Conservation (phyloP, 2,797 vertebrate genomes). For the Ctenopoma multispine region DNA sequence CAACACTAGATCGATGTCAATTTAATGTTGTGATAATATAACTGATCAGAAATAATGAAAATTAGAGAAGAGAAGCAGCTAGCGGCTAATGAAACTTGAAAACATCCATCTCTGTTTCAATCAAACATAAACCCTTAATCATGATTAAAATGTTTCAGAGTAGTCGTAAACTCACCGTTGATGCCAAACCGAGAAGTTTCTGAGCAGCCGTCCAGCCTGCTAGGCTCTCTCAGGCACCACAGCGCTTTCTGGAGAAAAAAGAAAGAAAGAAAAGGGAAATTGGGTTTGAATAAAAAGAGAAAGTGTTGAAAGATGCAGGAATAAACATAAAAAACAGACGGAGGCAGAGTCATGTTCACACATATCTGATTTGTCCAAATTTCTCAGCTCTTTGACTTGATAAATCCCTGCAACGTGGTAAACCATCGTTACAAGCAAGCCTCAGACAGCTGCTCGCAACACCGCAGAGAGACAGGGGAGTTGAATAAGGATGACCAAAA, state of each 20-base stretch:
- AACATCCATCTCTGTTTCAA: slow-evolving; percentile 45
- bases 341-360: slow-evolving; percentile 60
- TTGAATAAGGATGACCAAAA: slow-evolving; percentile 50
- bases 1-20: slow-evolving; percentile 47
- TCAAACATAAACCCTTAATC: slow-evolving; percentile 58
- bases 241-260: slow-evolving; percentile 39
- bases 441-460: slow-evolving; percentile 66
- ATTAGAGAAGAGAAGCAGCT: slow-evolving; percentile 38
- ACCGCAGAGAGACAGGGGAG: slow-evolving; percentile 46
- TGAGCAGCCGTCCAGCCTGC: slow-evolving; percentile 53
- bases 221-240: slow-evolving; percentile 40
- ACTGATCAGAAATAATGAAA: slow-evolving; percentile 55
- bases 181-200: slow-evolving; percentile 43
- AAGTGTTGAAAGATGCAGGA: slow-evolving; percentile 33
- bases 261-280: slow-evolving; percentile 54
- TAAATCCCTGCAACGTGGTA: slow-evolving; percentile 68
- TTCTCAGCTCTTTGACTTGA: slow-evolving; percentile 68
- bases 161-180: no score
- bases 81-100: slow-evolving; percentile 54
- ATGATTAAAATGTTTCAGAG: slow-evolving; percentile 54
- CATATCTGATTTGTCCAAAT: slow-evolving; percentile 72
- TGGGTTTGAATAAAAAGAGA: slow-evolving; percentile 49
- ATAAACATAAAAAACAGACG: slow-evolving; percentile 43
- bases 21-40: slow-evolving; percentile 50
- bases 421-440: slow-evolving; percentile 56